Evolutionary conservation across 2,888 invertebrate genomes (phyloP).

Genomic region (Synanthedon formicaeformis): DNA sequence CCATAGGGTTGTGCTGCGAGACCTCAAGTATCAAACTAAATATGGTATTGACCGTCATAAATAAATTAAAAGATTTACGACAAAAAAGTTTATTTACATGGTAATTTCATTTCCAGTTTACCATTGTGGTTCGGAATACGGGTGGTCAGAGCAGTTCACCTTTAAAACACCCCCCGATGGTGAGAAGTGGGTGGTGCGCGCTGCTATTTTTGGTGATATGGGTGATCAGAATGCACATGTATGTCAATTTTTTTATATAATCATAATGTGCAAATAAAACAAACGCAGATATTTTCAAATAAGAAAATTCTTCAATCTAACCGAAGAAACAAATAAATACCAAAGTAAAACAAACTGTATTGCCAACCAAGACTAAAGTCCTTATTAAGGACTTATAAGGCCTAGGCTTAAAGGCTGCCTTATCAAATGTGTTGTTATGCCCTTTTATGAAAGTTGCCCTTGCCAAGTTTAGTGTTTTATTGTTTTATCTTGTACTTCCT

Average conservation of each 20-base stretch:
- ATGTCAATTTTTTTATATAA: conserved; percentile 8
- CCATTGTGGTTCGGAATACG: conserved; percentile 81
- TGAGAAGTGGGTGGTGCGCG: conserved; percentile 80
- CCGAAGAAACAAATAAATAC: no score
- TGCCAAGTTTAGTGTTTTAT: no score
- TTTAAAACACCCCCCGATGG: conserved; percentile 79
- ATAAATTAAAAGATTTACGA: not conserved
- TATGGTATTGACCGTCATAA: conserved; percentile 57
- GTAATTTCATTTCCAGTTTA: conserved; percentile 73
- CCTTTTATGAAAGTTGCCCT: no score
- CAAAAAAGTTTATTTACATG: conserved; percentile 45
- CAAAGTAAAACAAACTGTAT: no score
- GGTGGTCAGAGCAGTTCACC: conserved; percentile 86
- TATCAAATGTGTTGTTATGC: no score
- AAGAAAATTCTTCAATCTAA: no score
- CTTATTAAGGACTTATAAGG: no score
- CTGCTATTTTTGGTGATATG: conserved; percentile 95
- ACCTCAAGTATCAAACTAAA: conserved; percentile 72
- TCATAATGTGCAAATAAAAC: no score
- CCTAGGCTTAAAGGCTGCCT: no score
- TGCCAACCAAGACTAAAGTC: no score
- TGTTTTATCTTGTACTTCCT: no score
- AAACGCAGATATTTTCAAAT: no score
- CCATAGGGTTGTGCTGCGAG: conserved; percentile 76
- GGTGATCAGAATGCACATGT: conserved; percentile 90